Evolutionary conservation across 2,888 invertebrate genomes (phyloP), one percentile per base, ranked within the genome.

Genomic region (Lithosia quadra): DNA sequence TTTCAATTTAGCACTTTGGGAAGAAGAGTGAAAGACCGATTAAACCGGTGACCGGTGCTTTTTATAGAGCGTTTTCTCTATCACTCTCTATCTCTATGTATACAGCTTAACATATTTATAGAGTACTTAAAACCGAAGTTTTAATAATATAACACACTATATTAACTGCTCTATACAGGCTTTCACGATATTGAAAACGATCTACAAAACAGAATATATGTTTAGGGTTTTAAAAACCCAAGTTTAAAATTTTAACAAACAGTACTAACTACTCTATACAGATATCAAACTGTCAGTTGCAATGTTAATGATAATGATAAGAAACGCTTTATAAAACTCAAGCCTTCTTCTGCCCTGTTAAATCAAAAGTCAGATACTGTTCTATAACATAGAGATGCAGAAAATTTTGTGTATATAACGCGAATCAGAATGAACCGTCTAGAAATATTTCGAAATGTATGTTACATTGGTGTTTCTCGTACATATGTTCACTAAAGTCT

Each of bases 401-500:
- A 61, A 18, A 43, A 24, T n/a, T 61, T 2, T 22, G 36, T 43
- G 15, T 18, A 61, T 61, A n/a, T 7, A 10, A 13, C 1, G 8
- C 60, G 15, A 49, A 33, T 24, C 61, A 28, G 24, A 34, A 68
- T 60, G 65, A 62, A 59, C 55, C 56, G 43, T 69, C 65, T 33
- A 28, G 22, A 60, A 39, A 67, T 76, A 72, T 63, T 49, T 71
- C 33, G 68, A 69, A 11, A 65, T 63, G 71, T 74, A 57, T 83
- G 82, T 87, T 88, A 90, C 82, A 88, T 88, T 89, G 90, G 90
- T 91, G 91, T 91, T 87, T 68, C 64, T 74, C 70, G 58, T 73
- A 83, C 75, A 76, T 81, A 82, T 78, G 86, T 87, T 90, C 91
- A 92, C 91, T 91, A 91, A 81, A 91, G 92, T 91, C 91, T 90